Base-by-base conservation (phyloP, 2,797 vertebrate species). In the Erpetoichthys calabaricus region DNA sequence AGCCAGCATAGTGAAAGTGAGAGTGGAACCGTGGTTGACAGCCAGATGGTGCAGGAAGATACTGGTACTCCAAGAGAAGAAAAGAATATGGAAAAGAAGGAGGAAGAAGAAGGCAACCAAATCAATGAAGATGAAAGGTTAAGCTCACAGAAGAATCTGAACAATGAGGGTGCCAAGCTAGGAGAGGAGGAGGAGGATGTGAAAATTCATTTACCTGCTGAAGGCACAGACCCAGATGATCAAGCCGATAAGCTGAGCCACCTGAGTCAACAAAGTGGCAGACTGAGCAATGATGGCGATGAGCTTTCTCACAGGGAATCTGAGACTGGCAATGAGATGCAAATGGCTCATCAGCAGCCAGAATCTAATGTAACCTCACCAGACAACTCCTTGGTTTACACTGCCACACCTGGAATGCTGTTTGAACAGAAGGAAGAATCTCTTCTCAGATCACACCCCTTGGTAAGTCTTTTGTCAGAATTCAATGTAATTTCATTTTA, bases 381-480 rank as follows among this genome's bases (percentile, higher is more conserved):
- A 4, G 7, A 63, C 4, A 44, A 56, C 8, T 76, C 80, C 0
- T 71, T 75, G 45, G 77, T 92, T 62, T 78, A 76, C 68, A 70
- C 60, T 0, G 81, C 85, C 9, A 71, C 45, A 0, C 75, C 71
- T 0, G 74, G 80, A 5, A 76, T 78, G 55, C 64, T 86, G 25
- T 78, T 87, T 50, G 61, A 55, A 74, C 63, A 72, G 63, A 53
- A 62, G 51, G 49, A 42, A 8, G 52, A 1, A 0, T 45, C 45
- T 45, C 60, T 60, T 0, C 50, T 5, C 9, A 58, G 51, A 51
- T 50, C 66, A 7, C 73, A 89, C 41, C 62, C 81, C 2, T 59
- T 92, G 1, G 90, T 91, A 69, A 81, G 78, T 71, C 9, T 7
- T 5, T 8, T 45, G 45, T 41, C 6, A 42, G 42, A 54, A 7